Percentiles rank a stretch among this genome's conserved stretches.
Conservation (phyloP, 1,140 invertebrate species). For the Latrodectus geometricus region DNA sequence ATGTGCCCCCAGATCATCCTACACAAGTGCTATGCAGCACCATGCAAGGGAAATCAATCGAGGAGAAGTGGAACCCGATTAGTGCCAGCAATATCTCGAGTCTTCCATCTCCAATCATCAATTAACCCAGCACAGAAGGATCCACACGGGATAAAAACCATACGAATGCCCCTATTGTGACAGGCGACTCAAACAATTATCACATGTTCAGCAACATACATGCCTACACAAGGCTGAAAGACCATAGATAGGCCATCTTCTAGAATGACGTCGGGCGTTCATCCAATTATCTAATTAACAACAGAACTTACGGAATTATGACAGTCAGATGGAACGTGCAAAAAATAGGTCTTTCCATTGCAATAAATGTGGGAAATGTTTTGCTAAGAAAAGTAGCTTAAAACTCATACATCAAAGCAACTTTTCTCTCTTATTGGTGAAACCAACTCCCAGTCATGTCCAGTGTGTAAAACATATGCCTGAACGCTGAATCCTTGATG, state of each 20-base stretch:
- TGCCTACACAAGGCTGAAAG: conserved; percentile 95
- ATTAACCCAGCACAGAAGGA: too few relatives aligned
- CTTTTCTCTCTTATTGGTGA: conserved; percentile 90
- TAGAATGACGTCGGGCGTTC: conserved; percentile 94
- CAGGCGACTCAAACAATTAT: conserved; percentile 95
- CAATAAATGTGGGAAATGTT: conserved; percentile 95
- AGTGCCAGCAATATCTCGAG: conserved; percentile 97
- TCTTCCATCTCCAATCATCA: too few relatives aligned
- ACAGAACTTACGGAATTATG: conserved; percentile 95
- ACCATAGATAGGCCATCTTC: conserved; percentile 95
- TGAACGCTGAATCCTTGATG: conserved; percentile 90
- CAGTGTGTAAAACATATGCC: conserved; percentile 92
- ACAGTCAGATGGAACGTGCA: conserved; percentile 92
- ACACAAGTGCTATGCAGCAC: conserved; percentile 97
- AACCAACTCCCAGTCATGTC: conserved; percentile 82
- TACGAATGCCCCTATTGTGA: too few relatives aligned
- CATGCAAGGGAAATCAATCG: conserved; percentile 81
- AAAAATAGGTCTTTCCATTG: conserved; percentile 96
- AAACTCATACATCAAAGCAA: conserved; percentile 96
- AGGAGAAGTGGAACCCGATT: conserved; percentile 81
- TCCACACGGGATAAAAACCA: too few relatives aligned
- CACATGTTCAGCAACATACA: conserved; percentile 96
- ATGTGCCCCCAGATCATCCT: conserved; percentile 99
- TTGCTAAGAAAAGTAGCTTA: conserved; percentile 94
- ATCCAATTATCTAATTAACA: conserved; percentile 97